These are phyloP conservation scores for Enteromius thamalakanensis DNA, from an alignment of 2,797 vertebrate genomes.

Conservation along the genomic window DNA sequence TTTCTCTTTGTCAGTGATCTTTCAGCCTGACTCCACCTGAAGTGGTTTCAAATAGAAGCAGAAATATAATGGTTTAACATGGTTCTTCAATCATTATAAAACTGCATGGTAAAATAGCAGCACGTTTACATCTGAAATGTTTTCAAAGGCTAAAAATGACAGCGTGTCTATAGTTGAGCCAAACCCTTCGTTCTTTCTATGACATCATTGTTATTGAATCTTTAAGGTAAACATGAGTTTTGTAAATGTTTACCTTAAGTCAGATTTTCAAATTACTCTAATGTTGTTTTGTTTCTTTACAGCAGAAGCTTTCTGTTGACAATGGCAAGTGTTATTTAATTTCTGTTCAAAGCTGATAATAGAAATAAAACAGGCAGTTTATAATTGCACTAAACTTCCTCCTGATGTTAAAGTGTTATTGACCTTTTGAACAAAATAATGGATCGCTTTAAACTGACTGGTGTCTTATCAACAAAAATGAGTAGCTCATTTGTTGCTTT, in stretches of 20 bases:
- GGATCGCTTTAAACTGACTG: not conserved
- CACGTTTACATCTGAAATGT: not conserved
- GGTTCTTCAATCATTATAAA: not conserved
- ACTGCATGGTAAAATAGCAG: not conserved
- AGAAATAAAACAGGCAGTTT: slow-evolving; percentile 2
- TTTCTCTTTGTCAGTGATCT: not conserved
- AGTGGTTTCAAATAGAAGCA: not conserved
- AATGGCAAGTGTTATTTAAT: not conserved
- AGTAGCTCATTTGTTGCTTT: slow-evolving; percentile 8
- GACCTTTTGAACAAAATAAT: not conserved
- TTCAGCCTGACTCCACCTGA: not conserved
- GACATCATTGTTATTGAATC: not conserved
- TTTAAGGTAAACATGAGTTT: not conserved
- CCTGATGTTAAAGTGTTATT: not conserved
- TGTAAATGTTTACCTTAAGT: not conserved
- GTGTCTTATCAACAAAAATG: not conserved
- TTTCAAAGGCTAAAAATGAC: not conserved
- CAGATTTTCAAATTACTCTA: not conserved
- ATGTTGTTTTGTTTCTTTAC: too few species aligned
- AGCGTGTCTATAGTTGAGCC: not conserved
- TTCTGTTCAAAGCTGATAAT: not conserved
- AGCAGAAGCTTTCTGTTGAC: not conserved
- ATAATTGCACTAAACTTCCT: not conserved
- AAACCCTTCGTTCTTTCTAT: not conserved
- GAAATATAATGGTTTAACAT: not conserved